phyloP scores from a whole-genome alignment of 2,113 vertebrate genomes.

The Plestiodon gilberti region DNA sequence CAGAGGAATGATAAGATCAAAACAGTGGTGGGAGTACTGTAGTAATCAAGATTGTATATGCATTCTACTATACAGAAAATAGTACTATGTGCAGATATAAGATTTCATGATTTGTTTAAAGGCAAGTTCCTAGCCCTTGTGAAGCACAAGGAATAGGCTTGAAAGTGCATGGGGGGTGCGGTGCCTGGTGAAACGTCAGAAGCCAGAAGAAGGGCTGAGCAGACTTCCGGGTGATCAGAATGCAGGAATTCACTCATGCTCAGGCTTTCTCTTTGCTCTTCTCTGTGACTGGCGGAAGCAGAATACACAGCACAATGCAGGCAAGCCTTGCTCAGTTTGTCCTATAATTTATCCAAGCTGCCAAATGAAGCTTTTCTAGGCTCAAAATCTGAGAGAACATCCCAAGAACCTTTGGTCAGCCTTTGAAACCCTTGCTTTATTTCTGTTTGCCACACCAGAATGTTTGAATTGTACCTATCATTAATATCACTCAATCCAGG shows the following conservation, averaged over 20 bases:
- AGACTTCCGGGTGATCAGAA: background rate
- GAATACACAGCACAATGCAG: background rate
- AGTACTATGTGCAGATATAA: background rate
- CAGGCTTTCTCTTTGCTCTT: background rate
- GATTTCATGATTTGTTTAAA: background rate
- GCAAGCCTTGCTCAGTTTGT: background rate
- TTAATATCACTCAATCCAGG: background rate
- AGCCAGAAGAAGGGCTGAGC: no score
- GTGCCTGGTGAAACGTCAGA: background rate
- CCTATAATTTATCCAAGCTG: background rate
- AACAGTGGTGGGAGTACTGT: no score
- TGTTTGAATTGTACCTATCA: background rate
- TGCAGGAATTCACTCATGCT: background rate
- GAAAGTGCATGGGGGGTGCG: background rate
- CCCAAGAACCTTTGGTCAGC: background rate
- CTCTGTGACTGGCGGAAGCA: no score
- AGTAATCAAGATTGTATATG: no score
- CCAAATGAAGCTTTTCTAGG: background rate
- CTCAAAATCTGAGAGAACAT: background rate
- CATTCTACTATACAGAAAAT: background rate
- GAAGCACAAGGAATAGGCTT: background rate
- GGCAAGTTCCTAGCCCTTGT: background rate
- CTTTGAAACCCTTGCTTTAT: background rate
- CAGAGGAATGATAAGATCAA: no score
- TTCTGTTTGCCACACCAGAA: background rate